phyloP scores from a whole-genome alignment of 2,797 vertebrate genomes.

The Hippoglossus hippoglossus region DNA sequence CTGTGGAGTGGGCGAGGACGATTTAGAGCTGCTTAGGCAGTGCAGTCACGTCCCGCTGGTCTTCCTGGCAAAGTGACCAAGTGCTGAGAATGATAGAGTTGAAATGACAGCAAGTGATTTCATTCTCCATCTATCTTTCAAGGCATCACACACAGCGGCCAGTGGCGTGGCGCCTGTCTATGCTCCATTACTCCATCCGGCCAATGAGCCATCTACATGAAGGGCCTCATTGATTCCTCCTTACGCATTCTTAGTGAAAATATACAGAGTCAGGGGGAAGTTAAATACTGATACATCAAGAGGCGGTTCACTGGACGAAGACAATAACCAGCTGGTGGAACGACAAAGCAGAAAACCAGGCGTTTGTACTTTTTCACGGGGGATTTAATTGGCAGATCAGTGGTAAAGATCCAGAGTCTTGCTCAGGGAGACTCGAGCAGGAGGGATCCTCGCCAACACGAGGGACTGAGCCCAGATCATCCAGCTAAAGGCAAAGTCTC shows the following conservation, averaged over 20 bases:
- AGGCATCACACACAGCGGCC: constrained; percentile 44
- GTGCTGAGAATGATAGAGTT: constrained; percentile 70
- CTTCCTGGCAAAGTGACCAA: constrained; percentile 64
- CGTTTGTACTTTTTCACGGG: constrained; percentile 18
- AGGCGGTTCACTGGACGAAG: constrained; percentile 36
- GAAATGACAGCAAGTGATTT: constrained; percentile 65
- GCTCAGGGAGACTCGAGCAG: constrained; percentile 40
- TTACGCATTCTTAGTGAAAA: constrained; percentile 68
- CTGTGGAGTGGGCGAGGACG: neutral
- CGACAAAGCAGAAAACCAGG: constrained; percentile 10
- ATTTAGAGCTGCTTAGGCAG: constrained; percentile 41
- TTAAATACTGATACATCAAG: constrained; percentile 62
- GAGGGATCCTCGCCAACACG: constrained; percentile 24
- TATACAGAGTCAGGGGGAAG: constrained; percentile 41
- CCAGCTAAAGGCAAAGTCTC: constrained; percentile 34
- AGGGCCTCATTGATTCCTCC: constrained; percentile 75
- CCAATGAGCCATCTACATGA: constrained; percentile 75
- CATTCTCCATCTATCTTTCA: constrained; percentile 68
- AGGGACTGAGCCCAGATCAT: constrained; percentile 49
- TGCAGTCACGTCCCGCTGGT: constrained; percentile 39
- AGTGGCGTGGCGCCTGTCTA: constrained; percentile 45
- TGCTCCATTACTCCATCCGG: constrained; percentile 70
- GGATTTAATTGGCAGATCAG: constrained; percentile 28
- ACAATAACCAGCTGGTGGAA: constrained; percentile 19
- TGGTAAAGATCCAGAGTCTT: constrained; percentile 15